phyloP scores from a whole-genome alignment of 2,113 vertebrate species.

The Tretioscincus oriximinensis region DNA sequence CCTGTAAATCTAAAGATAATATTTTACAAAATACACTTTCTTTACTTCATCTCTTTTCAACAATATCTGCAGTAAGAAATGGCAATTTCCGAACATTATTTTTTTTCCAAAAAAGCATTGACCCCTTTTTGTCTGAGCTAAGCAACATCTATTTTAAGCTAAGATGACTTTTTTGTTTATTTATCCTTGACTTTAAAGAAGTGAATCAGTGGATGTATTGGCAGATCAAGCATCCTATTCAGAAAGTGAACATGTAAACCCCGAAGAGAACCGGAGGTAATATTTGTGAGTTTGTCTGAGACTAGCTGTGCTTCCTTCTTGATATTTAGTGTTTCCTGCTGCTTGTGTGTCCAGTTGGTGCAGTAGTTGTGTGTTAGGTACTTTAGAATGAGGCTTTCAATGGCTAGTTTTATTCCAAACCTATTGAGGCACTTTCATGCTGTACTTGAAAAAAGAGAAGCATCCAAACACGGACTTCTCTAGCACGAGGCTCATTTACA shows the following conservation, averaged over 20 bases:
- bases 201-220: constrained; percentile 71
- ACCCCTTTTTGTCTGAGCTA: constrained; percentile 27
- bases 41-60: neutral
- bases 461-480: constrained; percentile 1
- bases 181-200: constrained; percentile 63
- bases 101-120: constrained; percentile 11
- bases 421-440: constrained; percentile 37
- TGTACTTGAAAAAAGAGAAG: constrained; percentile 21
- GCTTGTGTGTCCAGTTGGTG: constrained; percentile 35
- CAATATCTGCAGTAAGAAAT: neutral
- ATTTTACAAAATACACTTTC: too few species aligned
- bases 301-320: constrained; percentile 41
- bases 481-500: neutral
- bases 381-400: constrained; percentile 53
- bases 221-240: constrained; percentile 67
- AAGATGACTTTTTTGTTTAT: constrained; percentile 59
- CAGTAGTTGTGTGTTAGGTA: constrained; percentile 54
- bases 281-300: constrained; percentile 54
- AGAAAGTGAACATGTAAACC: constrained; percentile 65
- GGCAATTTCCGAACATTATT: constrained; percentile 4
- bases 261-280: constrained; percentile 69
- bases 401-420: constrained; percentile 54
- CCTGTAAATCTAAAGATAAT: too few species aligned
- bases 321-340: constrained; percentile 43
- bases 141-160: constrained; percentile 39